Conservation (phyloP, 2,888 invertebrate genomes). For the Trichopoda pennipes region DNA sequence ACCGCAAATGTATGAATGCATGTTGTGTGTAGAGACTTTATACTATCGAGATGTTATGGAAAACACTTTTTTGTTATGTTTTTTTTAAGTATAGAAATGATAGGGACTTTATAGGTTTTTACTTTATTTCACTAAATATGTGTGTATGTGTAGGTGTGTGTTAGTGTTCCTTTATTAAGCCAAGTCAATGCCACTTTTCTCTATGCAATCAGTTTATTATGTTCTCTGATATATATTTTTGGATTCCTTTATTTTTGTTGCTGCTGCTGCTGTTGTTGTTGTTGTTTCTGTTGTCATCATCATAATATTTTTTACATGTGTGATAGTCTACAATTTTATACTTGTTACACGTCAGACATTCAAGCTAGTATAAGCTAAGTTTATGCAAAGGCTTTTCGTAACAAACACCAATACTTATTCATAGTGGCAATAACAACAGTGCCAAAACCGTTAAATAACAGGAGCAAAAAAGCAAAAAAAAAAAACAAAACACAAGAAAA, state of each 20-base stretch:
- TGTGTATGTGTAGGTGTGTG: conserved; percentile 21
- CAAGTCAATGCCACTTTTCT: conserved; percentile 69
- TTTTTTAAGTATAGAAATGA: conserved; percentile 23
- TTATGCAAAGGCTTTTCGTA: conserved; percentile 62
- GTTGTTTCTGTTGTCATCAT: conserved; percentile 43
- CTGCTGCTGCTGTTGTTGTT: neutral
- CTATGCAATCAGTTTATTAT: conserved; percentile 71
- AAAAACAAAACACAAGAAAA: neutral
- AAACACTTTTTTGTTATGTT: conserved; percentile 47
- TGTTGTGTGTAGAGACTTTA: neutral
- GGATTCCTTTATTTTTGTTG: conserved; percentile 12
- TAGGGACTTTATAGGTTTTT: conserved; percentile 46
- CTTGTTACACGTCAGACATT: neutral
- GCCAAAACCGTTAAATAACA: conserved; percentile 4
- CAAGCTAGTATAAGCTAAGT: conserved; percentile 51
- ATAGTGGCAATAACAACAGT: conserved; percentile 25
- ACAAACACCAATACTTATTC: conserved; percentile 47
- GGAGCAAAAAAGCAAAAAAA: neutral
- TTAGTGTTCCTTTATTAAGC: conserved; percentile 48
- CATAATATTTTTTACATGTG: conserved; percentile 32
- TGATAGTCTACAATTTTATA: conserved; percentile 29
- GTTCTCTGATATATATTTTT: conserved; percentile 46
- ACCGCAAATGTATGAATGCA: conserved; percentile 43
- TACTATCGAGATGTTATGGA: conserved; percentile 49
- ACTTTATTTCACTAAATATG: conserved; percentile 16